These are phyloP conservation scores for Allophyes oxyacanthae DNA, from an alignment of 2,888 invertebrate species.

Conservation along the genomic window DNA sequence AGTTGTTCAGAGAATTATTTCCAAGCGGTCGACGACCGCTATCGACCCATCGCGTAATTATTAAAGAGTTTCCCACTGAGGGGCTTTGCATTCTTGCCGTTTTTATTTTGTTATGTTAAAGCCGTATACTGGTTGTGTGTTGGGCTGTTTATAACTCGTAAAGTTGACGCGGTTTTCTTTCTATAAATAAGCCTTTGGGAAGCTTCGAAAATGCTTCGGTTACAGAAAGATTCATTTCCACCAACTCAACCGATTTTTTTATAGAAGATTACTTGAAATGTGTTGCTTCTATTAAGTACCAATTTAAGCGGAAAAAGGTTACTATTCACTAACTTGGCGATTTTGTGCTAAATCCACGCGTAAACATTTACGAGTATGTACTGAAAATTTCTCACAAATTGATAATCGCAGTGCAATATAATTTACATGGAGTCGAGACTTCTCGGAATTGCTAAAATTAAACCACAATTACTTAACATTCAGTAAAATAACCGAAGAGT, in stretches of 20 bases:
- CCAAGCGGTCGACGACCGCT: slow-evolving; percentile 55
- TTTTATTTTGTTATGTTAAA: slow-evolving; percentile 24
- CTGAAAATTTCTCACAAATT: no score
- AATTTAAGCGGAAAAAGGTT: no score
- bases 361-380: no score
- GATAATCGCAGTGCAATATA: no score
- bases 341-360: no score
- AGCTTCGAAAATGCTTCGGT: no score
- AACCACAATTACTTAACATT: slow-evolving; percentile 9
- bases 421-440: no score
- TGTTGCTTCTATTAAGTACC: no score
- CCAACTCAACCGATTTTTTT: no score
- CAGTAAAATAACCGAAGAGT: slow-evolving; percentile 15
- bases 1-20: slow-evolving; percentile 55
- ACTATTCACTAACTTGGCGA: no score
- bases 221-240: no score
- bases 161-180: not conserved
- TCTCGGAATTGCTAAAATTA: not conserved
- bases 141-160: not conserved
- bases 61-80: slow-evolving; percentile 58
- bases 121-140: slow-evolving; percentile 4
- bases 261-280: no score
- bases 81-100: slow-evolving; percentile 11
- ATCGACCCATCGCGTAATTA: slow-evolving; percentile 68
- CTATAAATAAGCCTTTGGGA: not conserved